A percentile compares a stretch with the other conserved stretches of the same genome.
phyloP scores from a whole-genome alignment of 2,113 vertebrate species.

The Lampris incognitus region DNA sequence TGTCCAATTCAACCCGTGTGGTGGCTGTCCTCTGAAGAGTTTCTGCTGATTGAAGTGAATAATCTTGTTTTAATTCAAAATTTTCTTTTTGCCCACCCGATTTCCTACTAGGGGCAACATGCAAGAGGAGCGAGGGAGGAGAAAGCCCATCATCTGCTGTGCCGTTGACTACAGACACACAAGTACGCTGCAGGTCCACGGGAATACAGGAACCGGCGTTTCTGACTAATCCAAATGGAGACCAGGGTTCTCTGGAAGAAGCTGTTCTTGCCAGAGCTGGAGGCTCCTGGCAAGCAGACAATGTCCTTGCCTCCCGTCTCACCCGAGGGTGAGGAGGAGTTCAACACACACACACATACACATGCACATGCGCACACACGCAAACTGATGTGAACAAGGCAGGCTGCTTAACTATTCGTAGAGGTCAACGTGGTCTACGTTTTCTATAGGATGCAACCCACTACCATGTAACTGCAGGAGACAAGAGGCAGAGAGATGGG shows the following conservation, averaged over 20 bases:
- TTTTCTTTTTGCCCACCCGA: too few species aligned
- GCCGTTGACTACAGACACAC: background rate
- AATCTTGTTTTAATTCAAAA: too few species aligned
- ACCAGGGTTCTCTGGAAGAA: constrained; percentile 33
- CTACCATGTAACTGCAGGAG: constrained; percentile 34
- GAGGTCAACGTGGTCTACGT: constrained; percentile 41
- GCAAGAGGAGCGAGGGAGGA: background rate
- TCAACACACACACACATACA: constrained; percentile 51
- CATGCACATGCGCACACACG: constrained; percentile 32
- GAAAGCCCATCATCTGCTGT: background rate
- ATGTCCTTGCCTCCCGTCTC: constrained; percentile 10
- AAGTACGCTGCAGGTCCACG: constrained; percentile 1
- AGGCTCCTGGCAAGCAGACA: constrained; percentile 8
- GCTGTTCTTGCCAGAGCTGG: constrained; percentile 6
- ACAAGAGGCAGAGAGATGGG: constrained; percentile 19
- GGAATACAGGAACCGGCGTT: constrained; percentile 17
- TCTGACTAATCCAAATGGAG: constrained; percentile 50
- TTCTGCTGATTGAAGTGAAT: too few species aligned
- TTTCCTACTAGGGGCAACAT: too few species aligned
- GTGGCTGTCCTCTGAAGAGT: too few species aligned
- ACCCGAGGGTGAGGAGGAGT: constrained; percentile 38
- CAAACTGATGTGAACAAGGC: constrained; percentile 5
- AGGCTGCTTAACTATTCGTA: constrained; percentile 50
- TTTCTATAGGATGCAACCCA: constrained; percentile 52
- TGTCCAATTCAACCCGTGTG: too few species aligned